phyloP scores from a whole-genome alignment of 2,113 vertebrate species.

The Gracilinanus agilis region DNA sequence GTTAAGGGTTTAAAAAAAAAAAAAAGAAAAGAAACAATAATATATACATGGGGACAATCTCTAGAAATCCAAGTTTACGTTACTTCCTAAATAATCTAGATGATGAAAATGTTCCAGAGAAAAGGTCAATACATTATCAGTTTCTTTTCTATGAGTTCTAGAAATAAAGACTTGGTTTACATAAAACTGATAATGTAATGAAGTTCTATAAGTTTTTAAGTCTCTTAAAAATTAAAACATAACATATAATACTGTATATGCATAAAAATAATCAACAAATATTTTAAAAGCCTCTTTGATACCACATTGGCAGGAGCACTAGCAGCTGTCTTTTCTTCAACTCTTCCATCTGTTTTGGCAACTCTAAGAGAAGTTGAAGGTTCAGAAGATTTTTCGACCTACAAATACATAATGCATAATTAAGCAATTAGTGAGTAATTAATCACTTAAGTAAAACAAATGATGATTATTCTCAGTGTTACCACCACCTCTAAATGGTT shows the following conservation, averaged over 20 bases:
- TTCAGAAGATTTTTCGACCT: constrained; percentile 93
- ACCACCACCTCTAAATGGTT: not conserved
- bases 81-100: not conserved
- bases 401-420: constrained; percentile 31
- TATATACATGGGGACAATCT: not conserved
- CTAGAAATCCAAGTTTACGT: not conserved
- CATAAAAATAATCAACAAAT: not conserved
- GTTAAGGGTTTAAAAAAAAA: too few relatives aligned
- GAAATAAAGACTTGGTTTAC: not conserved
- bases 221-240: constrained; percentile 16
- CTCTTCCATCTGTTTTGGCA: constrained; percentile 93
- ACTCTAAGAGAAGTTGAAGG: constrained; percentile 90
- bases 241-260: not conserved
- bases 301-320: constrained; percentile 89
- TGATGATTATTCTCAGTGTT: not conserved
- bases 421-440: constrained; percentile 10
- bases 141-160: not conserved
- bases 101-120: not conserved
- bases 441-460: constrained; percentile 25
- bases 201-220: constrained; percentile 23
- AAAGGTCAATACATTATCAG: not conserved
- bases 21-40: not conserved
- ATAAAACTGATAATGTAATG: too few relatives aligned
- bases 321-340: constrained; percentile 90
- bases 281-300: constrained; percentile 61